These are phyloP conservation scores for Diachrysia chrysitis DNA, from an alignment of 2,888 invertebrate genomes.

Conservation along the genomic window DNA sequence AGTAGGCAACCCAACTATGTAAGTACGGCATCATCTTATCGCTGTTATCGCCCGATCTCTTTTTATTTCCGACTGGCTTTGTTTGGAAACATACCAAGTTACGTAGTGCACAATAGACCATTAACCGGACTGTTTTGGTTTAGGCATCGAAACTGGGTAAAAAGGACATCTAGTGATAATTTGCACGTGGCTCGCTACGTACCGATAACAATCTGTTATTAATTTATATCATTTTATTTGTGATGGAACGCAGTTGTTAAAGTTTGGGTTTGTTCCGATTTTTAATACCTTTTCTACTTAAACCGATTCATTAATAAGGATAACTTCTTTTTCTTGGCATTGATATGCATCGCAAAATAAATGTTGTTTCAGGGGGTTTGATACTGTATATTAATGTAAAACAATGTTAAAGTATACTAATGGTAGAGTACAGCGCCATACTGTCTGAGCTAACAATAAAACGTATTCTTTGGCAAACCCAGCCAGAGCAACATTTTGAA, in stretches of 20 bases:
- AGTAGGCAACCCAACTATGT: conserved; percentile 30
- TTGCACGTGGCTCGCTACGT: conserved; percentile 73
- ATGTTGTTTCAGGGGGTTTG: no score
- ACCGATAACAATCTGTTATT: conserved; percentile 32
- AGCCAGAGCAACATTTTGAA: no score
- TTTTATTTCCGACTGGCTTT: conserved; percentile 63
- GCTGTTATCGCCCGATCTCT: conserved; percentile 63
- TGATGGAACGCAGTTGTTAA: conserved; percentile 1
- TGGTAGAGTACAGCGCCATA: no score
- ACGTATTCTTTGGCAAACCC: no score
- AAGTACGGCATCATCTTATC: conserved; percentile 57
- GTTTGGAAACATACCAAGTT: conserved; percentile 68
- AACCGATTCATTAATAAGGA: no score
- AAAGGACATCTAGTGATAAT: conserved; percentile 77
- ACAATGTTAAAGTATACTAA: no score
- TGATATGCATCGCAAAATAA: no score
- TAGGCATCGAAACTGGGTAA: conserved; percentile 75
- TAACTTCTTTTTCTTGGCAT: no score
- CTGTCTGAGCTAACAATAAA: no score
- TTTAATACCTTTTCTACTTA: neutral
- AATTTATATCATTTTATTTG: conserved; percentile 14
- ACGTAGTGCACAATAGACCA: conserved; percentile 77
- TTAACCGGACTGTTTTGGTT: conserved; percentile 80
- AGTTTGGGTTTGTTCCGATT: neutral
- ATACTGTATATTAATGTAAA: no score